Evolutionary conservation across 2,888 invertebrate genomes (phyloP), one percentile per base, ranked within the genome.

Genomic region (Trissolcus japonicus): DNA sequence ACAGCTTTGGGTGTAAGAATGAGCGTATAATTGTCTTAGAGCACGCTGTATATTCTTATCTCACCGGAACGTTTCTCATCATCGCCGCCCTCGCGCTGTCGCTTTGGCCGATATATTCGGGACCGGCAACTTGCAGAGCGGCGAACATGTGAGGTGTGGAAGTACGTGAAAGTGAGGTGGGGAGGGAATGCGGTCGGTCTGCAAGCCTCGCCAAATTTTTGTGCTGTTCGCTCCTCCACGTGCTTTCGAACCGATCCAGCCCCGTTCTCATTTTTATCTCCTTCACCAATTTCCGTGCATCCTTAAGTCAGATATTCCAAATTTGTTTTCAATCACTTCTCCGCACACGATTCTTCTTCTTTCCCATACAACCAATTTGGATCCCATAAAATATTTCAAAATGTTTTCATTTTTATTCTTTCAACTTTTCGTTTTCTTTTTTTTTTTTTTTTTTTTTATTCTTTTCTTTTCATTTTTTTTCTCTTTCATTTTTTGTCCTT

Each of bases 201-300:
- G 79, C 76, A 79, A 75, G 77, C 77, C 77, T 75, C 74, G 56
- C 75, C 74, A 77, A 79, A 79, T 77, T 77, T 76, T 79, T 67
- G 61, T 73, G 76, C 79, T 66, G 60, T 65, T 77, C 66, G 72
- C 61, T 72, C 75, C 67, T 76, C 76, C 79, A 76, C 76, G 79
- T 79, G 76, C 79, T 77, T 73, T 71, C 43, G 68, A 60, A 57
- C 74, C 56, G 51, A 57, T 62, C 54, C 43, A 59, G 63, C 61
- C 69, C 62, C 74, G 68, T 65, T 68, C 67, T 57, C 74, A 67
- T 71, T 76, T 77, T 79, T 68, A 71, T 57, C 66, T 66, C 50
- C 76, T 75, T 67, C 59, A 40, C 62, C 71, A 63, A 69, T 68
- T 75, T 75, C 55, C 69, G 63, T 62, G 56, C 76, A 65, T 75